These are phyloP conservation scores for Phaedon cochleariae DNA, from an alignment of 2,888 invertebrate genomes.

Conservation along the genomic window DNA sequence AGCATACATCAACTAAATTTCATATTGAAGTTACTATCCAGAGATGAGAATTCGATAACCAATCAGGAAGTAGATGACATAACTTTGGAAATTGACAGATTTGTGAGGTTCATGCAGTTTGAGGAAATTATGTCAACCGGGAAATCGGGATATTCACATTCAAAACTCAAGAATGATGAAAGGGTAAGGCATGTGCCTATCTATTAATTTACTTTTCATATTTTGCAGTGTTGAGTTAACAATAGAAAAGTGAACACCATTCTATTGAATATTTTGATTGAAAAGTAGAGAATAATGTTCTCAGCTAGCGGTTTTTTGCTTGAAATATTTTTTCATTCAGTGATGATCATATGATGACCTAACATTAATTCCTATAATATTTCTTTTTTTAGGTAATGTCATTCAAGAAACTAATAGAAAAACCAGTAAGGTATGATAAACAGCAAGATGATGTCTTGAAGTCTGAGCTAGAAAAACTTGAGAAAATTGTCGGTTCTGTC, in stretches of 20 bases:
- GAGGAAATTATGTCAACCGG: neutral
- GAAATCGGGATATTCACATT: too few relatives aligned
- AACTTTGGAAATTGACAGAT: slow-evolving; percentile 50
- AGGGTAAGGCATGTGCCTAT: too few relatives aligned
- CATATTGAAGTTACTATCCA: slow-evolving; percentile 37
- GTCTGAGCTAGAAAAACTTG: slow-evolving; percentile 6
- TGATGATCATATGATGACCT: too few relatives aligned
- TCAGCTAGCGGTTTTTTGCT: too few relatives aligned
- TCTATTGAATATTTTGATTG: too few relatives aligned
- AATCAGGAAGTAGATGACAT: slow-evolving; percentile 55
- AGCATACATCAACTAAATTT: slow-evolving; percentile 39
- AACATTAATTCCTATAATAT: neutral
- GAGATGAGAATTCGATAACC: slow-evolving; percentile 46
- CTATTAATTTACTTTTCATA: too few relatives aligned
- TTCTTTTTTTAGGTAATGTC: neutral
- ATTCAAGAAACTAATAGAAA: neutral
- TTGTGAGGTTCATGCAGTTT: slow-evolving; percentile 50
- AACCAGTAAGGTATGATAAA: neutral
- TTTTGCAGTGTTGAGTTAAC: too few relatives aligned
- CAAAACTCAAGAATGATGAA: too few relatives aligned
- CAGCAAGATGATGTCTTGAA: neutral
- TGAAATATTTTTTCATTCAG: too few relatives aligned
- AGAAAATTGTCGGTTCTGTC: neutral
- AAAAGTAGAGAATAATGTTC: too few relatives aligned
- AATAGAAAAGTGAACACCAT: too few relatives aligned